Evolutionary conservation across 2,113 vertebrate genomes (phyloP), one percentile per base, ranked within the genome.

Genomic region (Toxostoma redivivum): DNA sequence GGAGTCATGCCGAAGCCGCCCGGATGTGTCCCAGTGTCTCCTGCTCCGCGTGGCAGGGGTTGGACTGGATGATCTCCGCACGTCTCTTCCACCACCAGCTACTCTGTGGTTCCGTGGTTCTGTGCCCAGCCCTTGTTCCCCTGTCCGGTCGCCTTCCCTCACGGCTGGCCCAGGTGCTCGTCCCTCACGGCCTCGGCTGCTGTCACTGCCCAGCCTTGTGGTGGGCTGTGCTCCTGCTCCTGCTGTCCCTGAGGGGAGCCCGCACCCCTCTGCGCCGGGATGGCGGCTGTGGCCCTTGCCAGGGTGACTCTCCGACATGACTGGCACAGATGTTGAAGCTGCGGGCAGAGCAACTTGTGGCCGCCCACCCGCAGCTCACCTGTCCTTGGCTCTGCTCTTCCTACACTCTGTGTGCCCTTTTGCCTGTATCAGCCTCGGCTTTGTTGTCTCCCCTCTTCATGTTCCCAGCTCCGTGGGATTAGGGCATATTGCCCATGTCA

Each of bases 181-280:
- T 25, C 50, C 25, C 9, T 45, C 9, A 1, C n/a, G 0, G 5
- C 47, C 42, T 30, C 22, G 3, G 54, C 17, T 2, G 16, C 47
- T 25, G 64, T 3, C 7, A 5, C 28, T 16, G 47, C n/a, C 40
- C 61, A 2, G 47, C 27, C 37, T 8, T 3, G 4, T 6, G 3
- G 2, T 2, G 30, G 61, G 10, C 11, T 20, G 12, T 15, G n/a
- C 5, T 30, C 15, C 12, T 24, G 10, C 2, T 6, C 15, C 11
- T 22, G 10, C 2, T 6, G 22, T 15, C 17, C 53, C 3, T 1
- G 12, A 35, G 22, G 12, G 35, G 11, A 72, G 4, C 8, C 35
- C 0, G 0, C 38, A 3, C 16, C 1, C 11, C 37, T 23, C 35
- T 50, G 15, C 6, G 19, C 22, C 1, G 0, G 22, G 7, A 24